Evolutionary conservation across 2,888 invertebrate genomes (phyloP).

Genomic region (Eristalis pertinax): DNA sequence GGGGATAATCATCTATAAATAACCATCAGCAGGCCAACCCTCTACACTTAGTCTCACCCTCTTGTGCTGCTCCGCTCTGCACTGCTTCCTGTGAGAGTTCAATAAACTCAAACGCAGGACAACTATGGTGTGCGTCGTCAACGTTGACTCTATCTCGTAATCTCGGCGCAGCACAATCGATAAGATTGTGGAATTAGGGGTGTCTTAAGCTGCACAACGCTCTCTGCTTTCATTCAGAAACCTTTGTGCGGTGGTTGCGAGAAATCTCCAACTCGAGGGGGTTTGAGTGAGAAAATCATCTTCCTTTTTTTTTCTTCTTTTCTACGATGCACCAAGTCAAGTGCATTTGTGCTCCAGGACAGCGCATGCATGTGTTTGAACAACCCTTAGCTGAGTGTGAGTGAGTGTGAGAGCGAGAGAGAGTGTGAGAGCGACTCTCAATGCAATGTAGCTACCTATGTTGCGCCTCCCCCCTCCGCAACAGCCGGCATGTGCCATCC

Average conservation of each 20-base stretch:
- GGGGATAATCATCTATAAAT: slow-evolving; percentile 59
- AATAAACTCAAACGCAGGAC: slow-evolving; percentile 59
- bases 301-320: background rate
- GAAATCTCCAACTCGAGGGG: background rate
- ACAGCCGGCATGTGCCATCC: background rate
- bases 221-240: background rate
- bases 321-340: slow-evolving; percentile 43
- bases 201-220: slow-evolving; percentile 33
- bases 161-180: slow-evolving; percentile 66
- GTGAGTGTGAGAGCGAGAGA: background rate
- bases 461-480: background rate
- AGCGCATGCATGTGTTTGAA: slow-evolving; percentile 54
- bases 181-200: slow-evolving; percentile 58
- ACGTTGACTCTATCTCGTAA: slow-evolving; percentile 28
- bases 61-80: background rate
- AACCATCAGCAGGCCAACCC: slow-evolving; percentile 16
- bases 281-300: background rate
- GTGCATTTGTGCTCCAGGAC: slow-evolving; percentile 35
- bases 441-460: slow-evolving; percentile 5
- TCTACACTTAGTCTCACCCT: background rate
- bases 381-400: slow-evolving; percentile 41
- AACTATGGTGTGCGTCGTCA: slow-evolving; percentile 15
- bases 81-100: slow-evolving; percentile 41
- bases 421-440: background rate
- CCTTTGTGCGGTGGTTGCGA: slow-evolving; percentile 21